Evolutionary conservation across 2,888 invertebrate genomes (phyloP).

Genomic region (Himalopsyche tibetana): DNA sequence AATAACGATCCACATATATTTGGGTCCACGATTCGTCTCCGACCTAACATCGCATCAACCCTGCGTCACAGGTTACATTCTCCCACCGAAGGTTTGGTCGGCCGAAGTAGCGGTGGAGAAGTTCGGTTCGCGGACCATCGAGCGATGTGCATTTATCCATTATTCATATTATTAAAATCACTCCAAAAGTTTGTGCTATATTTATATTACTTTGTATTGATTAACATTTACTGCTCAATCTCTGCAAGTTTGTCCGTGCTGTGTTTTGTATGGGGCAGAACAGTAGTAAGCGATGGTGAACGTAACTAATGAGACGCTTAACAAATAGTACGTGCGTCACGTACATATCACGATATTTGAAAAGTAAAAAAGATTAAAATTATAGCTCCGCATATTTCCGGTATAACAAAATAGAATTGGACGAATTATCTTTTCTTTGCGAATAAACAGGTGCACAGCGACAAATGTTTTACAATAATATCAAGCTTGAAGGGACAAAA

Average conservation of each 20-base stretch:
- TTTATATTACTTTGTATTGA: no score
- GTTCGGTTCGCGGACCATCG: slow-evolving; percentile 1
- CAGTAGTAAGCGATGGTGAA: neutral
- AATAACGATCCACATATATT: neutral
- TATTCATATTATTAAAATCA: neutral
- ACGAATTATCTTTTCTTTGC: no score
- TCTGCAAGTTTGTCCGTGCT: neutral
- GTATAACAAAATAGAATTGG: no score
- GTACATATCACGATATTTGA: slow-evolving; percentile 8
- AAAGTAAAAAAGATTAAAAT: slow-evolving; percentile 14
- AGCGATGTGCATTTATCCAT: neutral
- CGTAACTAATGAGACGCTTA: slow-evolving; percentile 16
- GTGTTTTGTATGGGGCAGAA: neutral
- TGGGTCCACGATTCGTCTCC: neutral
- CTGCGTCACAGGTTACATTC: slow-evolving; percentile 31
- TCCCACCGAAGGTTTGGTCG: slow-evolving; percentile 32
- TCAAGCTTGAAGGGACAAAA: no score
- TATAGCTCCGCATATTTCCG: no score
- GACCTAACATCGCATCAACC: neutral
- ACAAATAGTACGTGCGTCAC: slow-evolving; percentile 7
- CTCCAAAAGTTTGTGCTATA: neutral
- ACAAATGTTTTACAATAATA: no score
- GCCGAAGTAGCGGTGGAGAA: slow-evolving; percentile 11
- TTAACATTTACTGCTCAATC: neutral
- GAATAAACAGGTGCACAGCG: no score